Percentiles rank a stretch among this genome's conserved stretches.
Evolutionary conservation across 2,888 invertebrate genomes (phyloP).

Genomic region (Sericinus montela): DNA sequence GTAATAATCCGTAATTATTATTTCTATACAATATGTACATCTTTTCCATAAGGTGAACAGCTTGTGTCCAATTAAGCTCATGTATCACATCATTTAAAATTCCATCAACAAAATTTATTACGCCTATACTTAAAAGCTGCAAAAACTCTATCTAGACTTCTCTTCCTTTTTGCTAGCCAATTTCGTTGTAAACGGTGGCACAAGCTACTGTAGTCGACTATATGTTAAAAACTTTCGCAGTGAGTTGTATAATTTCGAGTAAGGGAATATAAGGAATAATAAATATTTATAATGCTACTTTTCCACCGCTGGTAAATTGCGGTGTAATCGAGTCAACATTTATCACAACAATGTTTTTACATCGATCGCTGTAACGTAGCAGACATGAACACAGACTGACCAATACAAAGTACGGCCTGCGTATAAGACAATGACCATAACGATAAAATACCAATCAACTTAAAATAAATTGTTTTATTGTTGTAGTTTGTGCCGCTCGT

Average conservation of each 20-base stretch:
- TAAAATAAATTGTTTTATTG: slow-evolving; percentile 64
- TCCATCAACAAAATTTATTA: slow-evolving; percentile 39
- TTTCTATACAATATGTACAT: slow-evolving; percentile 40
- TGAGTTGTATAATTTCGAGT: slow-evolving; percentile 50
- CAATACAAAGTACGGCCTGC: slow-evolving; percentile 46
- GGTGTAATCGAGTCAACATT: slow-evolving; percentile 64
- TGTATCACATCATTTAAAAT: slow-evolving; percentile 43
- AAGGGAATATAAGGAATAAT: slow-evolving; percentile 49
- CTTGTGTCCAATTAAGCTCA: slow-evolving; percentile 21
- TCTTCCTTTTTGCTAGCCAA: slow-evolving; percentile 29
- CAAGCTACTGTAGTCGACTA: slow-evolving; percentile 47
- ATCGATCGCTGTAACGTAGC: slow-evolving; percentile 36
- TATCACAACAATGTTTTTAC: slow-evolving; percentile 62
- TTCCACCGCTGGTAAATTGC: slow-evolving; percentile 64
- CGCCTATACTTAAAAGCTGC: slow-evolving; percentile 17
- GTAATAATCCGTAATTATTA: slow-evolving; percentile 22
- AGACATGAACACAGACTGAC: slow-evolving; percentile 24
- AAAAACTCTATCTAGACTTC: slow-evolving; percentile 13
- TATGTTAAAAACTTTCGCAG: slow-evolving; percentile 50
- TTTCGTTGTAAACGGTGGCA: slow-evolving; percentile 29
- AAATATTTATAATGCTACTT: slow-evolving; percentile 73
- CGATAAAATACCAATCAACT: slow-evolving; percentile 62
- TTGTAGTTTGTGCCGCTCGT: slow-evolving; percentile 45
- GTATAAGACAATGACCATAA: slow-evolving; percentile 48
- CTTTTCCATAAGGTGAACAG: slow-evolving; percentile 19